Percentiles rank a stretch among this genome's conserved stretches.
Evolutionary conservation across 2,797 vertebrate genomes (phyloP).

Genomic region (Toxotes lorentzi): DNA sequence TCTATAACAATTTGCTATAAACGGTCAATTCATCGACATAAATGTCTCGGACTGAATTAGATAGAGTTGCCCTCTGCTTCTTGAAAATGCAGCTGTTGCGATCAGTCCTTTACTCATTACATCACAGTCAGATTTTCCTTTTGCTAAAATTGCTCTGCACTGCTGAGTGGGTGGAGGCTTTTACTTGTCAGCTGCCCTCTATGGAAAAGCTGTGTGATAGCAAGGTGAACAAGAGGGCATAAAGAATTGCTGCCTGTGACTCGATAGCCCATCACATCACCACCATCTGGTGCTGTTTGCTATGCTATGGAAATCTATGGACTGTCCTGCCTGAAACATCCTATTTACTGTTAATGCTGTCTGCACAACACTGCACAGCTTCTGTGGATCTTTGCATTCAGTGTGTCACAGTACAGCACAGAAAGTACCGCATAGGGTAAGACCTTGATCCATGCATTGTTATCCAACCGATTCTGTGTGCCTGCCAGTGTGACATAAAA

Average conservation of each 20-base stretch:
- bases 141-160: conserved; percentile 20
- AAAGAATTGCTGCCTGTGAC: conserved; percentile 52
- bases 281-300: conserved; percentile 62
- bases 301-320: conserved; percentile 52
- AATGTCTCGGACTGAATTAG: not conserved
- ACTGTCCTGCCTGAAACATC: conserved; percentile 29
- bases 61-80: conserved; percentile 11
- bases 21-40: not conserved
- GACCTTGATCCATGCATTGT: conserved; percentile 33
- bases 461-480: not conserved
- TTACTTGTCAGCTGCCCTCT: conserved; percentile 49
- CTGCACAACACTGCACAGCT: conserved; percentile 14
- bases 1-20: not conserved
- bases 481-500: conserved; percentile 20
- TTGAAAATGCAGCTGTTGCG: conserved; percentile 23
- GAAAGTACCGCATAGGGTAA: not conserved
- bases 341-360: conserved; percentile 36
- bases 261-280: conserved; percentile 48
- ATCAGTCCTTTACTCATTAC: conserved; percentile 24
- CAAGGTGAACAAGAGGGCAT: conserved; percentile 70
- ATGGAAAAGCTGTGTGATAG: conserved; percentile 44
- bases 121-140: conserved; percentile 28
- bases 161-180: conserved; percentile 38
- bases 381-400: not conserved
- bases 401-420: conserved; percentile 1